A percentile compares a stretch with the other conserved stretches of the same genome.
phyloP scores from a whole-genome alignment of 2,888 invertebrate genomes.

The Anodontia alba region DNA sequence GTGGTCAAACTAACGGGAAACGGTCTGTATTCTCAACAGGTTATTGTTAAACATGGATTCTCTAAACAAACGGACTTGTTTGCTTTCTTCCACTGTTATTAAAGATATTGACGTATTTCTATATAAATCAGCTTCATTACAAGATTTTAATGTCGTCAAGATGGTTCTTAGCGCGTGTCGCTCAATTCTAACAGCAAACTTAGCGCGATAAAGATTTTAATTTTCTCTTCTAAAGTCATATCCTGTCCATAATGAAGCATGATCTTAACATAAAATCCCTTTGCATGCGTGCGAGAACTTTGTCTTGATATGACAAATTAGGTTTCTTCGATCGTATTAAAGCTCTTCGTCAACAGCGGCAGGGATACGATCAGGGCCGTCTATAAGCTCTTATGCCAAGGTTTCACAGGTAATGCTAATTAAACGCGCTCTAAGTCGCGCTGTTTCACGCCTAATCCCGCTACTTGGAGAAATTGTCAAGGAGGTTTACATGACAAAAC shows the following conservation, averaged over 20 bases:
- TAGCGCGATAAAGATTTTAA: conserved; percentile 59
- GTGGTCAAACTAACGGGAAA: conserved; percentile 9
- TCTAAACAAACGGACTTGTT: conserved; percentile 57
- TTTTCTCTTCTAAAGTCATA: conserved; percentile 44
- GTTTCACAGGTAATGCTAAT: conserved; percentile 16
- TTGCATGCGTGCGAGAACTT: conserved; percentile 13
- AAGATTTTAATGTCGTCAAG: conserved; percentile 31
- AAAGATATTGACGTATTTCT: conserved; percentile 51
- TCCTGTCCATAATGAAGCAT: conserved; percentile 13
- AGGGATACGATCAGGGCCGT: background rate
- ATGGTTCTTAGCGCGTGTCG: conserved; percentile 47
- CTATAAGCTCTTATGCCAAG: conserved; percentile 4
- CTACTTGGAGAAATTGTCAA: conserved; percentile 15
- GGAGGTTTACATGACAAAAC: conserved; percentile 21
- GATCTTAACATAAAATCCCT: conserved; percentile 7
- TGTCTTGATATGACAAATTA: conserved; percentile 38
- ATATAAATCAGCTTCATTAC: conserved; percentile 56
- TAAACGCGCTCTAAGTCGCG: conserved; percentile 18
- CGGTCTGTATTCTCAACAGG: background rate
- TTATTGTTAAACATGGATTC: conserved; percentile 52
- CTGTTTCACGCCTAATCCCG: conserved; percentile 18
- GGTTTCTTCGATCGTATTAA: conserved; percentile 38
- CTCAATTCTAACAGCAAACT: conserved; percentile 56
- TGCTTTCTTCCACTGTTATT: conserved; percentile 55
- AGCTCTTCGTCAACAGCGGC: conserved; percentile 15